Percentiles rank a stretch among this genome's conserved stretches.
phyloP scores from a whole-genome alignment of 1,140 invertebrate genomes.

The Oreohelix idahoensis region DNA sequence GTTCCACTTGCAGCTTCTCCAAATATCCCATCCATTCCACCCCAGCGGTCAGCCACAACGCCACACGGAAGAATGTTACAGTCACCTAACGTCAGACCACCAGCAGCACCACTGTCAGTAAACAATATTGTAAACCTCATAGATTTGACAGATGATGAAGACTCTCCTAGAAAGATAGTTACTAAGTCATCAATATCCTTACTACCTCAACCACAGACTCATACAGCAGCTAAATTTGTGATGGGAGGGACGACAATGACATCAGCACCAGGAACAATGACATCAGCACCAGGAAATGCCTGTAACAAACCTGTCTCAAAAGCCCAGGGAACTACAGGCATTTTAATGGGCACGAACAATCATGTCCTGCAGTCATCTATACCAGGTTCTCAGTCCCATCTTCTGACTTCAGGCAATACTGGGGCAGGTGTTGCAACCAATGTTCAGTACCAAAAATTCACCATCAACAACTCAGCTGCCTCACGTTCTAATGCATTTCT shows the following conservation, averaged over 20 bases:
- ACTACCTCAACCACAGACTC: neutral
- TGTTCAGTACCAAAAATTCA: neutral
- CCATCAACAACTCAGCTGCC: neutral
- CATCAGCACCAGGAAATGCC: conserved; percentile 10
- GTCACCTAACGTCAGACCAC: neutral
- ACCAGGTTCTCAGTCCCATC: neutral
- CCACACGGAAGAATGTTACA: neutral
- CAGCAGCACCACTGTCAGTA: neutral
- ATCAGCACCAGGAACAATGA: too few species aligned
- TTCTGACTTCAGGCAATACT: neutral
- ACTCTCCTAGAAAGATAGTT: neutral
- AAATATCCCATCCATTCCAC: neutral
- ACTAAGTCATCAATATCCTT: neutral
- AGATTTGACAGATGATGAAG: conserved; percentile 43
- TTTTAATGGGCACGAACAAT: neutral
- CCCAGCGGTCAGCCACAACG: neutral
- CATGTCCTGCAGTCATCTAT: neutral
- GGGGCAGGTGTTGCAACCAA: neutral
- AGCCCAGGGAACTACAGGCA: neutral
- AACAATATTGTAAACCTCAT: conserved; percentile 22
- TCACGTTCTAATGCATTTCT: neutral
- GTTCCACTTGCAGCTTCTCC: neutral
- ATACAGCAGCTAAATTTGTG: neutral
- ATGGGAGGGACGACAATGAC: neutral
- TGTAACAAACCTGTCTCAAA: neutral